Percentiles rank a stretch among this genome's conserved stretches.
Evolutionary conservation across 2,113 vertebrate species (phyloP).

Genomic region (Dicrurus megarhynchus): DNA sequence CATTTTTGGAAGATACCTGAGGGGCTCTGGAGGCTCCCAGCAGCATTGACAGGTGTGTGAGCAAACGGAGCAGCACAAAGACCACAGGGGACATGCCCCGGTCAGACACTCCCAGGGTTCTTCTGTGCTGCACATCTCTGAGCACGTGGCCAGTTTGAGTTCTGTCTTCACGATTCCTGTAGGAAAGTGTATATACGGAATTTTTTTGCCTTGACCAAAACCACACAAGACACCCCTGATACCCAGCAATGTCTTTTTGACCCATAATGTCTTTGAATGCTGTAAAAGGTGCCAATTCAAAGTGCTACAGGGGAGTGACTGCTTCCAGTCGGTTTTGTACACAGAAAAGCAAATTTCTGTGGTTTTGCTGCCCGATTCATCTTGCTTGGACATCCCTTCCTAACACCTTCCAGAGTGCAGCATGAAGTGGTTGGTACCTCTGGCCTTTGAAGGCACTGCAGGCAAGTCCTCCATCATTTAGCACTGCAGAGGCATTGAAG

Average conservation of each 20-base stretch:
- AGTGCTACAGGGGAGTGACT: background rate
- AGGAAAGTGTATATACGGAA: background rate
- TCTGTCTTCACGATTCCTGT: constrained; percentile 61
- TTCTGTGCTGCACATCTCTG: constrained; percentile 64
- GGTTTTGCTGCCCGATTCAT: background rate
- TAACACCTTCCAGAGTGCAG: background rate
- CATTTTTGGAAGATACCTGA: constrained; percentile 69
- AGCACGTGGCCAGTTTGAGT: constrained; percentile 88
- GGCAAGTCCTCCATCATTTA: background rate
- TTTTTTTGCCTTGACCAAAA: background rate
- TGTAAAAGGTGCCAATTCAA: background rate
- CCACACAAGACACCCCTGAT: background rate
- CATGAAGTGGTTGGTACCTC: background rate
- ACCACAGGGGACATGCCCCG: constrained; percentile 73
- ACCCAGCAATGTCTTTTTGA: background rate
- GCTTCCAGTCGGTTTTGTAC: background rate
- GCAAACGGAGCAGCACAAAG: constrained; percentile 78
- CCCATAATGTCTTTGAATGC: background rate
- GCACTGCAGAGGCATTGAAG: background rate
- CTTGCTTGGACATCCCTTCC: background rate
- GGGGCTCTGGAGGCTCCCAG: constrained; percentile 69
- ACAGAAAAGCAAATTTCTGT: background rate
- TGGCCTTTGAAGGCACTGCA: background rate
- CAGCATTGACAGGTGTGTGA: constrained; percentile 88
- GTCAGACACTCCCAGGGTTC: constrained; percentile 70